These are phyloP conservation scores for Liodrosophila aerea DNA, from an alignment of 2,888 invertebrate species.

Conservation along the genomic window DNA sequence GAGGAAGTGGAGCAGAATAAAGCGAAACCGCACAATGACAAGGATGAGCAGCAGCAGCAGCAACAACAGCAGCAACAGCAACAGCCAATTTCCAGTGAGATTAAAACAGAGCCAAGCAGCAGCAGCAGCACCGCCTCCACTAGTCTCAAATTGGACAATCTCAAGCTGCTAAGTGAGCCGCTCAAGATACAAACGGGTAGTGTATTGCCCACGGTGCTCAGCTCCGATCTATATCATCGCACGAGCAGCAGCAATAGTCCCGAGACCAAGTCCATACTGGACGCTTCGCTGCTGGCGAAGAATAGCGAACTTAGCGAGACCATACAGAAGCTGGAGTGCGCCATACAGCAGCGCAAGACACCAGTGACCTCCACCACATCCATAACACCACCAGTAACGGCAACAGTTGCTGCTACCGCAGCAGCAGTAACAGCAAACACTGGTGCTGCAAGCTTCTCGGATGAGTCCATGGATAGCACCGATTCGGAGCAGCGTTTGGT, in stretches of 20 bases:
- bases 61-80: constrained; percentile 4
- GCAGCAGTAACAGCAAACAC: not conserved
- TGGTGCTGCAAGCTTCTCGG: constrained; percentile 80
- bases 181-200: constrained; percentile 74
- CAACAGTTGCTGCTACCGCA: not conserved
- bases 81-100: not conserved
- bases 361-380: constrained; percentile 42
- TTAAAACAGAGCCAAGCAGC: constrained; percentile 9
- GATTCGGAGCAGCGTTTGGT: constrained; percentile 86
- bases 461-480: constrained; percentile 86
- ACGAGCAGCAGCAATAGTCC: constrained; percentile 71
- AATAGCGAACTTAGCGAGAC: constrained; percentile 86
- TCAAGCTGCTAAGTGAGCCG: constrained; percentile 70
- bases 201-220: constrained; percentile 31
- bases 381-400: not conserved
- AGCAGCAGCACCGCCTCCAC: constrained; percentile 9
- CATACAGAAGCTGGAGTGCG: constrained; percentile 85
- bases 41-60: constrained; percentile 9
- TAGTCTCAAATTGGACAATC: constrained; percentile 31
- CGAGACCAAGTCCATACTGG: constrained; percentile 80
- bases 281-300: constrained; percentile 81
- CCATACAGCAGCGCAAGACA: constrained; percentile 80
- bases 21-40: constrained; percentile 76
- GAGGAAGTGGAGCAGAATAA: constrained; percentile 83
- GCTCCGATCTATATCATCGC: constrained; percentile 38